phyloP scores from a whole-genome alignment of 2,888 invertebrate genomes.

The Neocrepidodera transversa region DNA sequence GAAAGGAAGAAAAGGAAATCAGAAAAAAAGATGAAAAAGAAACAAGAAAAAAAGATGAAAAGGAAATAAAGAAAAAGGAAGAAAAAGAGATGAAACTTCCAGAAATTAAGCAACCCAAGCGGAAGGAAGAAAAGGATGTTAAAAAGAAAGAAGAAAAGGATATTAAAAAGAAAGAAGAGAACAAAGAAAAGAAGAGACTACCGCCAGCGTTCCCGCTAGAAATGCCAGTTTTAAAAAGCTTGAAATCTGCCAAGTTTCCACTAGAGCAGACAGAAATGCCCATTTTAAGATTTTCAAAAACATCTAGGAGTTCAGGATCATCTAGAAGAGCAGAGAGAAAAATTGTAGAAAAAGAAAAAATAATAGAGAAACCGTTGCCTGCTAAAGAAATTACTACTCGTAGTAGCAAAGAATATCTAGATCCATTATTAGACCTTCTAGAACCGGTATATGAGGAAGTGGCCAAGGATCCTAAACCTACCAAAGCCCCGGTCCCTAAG shows the following conservation, averaged over 20 bases:
- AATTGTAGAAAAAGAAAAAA: constrained; percentile 23
- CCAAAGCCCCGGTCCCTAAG: constrained; percentile 29
- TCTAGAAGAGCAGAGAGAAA: constrained; percentile 26
- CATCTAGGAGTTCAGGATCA: not conserved
- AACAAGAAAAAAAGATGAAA: constrained; percentile 8
- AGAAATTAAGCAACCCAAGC: not conserved
- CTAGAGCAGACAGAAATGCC: constrained; percentile 27
- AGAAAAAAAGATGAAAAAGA: constrained; percentile 22
- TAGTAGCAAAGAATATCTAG: constrained; percentile 41
- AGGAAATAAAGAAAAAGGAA: constrained; percentile 29
- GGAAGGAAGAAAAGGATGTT: constrained; percentile 18
- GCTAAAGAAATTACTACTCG: constrained; percentile 1
- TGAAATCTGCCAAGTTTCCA: constrained; percentile 21
- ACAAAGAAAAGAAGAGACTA: constrained; percentile 23
- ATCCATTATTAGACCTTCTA: constrained; percentile 53
- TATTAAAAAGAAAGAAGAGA: constrained; percentile 10
- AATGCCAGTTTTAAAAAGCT: constrained; percentile 24
- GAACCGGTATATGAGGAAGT: constrained; percentile 55
- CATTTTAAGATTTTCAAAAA: constrained; percentile 20
- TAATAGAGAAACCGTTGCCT: constrained; percentile 24
- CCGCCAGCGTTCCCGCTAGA: constrained; percentile 10
- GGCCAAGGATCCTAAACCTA: constrained; percentile 40
- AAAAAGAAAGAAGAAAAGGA: constrained; percentile 30
- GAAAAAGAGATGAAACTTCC: not conserved
- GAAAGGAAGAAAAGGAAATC: constrained; percentile 27